Evolutionary conservation across 2,888 invertebrate species (phyloP).

Genomic region (Hydrotaea diabolus): DNA sequence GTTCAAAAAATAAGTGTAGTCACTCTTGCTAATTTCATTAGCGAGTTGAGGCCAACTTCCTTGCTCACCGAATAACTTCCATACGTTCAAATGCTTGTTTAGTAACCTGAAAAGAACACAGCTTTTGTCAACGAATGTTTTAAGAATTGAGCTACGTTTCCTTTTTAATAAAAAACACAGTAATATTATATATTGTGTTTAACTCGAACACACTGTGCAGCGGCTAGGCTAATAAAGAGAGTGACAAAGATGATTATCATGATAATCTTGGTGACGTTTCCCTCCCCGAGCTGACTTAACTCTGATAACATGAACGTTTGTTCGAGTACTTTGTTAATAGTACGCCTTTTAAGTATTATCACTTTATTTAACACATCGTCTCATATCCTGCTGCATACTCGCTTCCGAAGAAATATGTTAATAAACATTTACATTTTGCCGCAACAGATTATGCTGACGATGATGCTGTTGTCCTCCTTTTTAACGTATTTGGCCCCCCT

Average conservation of each 20-base stretch:
- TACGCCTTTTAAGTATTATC: constrained; percentile 50
- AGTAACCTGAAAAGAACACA: too few species aligned
- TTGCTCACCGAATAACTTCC: too few species aligned
- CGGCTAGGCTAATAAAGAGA: background rate
- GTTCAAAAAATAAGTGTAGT: too few species aligned
- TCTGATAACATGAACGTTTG: background rate
- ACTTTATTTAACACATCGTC: constrained; percentile 62
- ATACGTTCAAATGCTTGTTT: too few species aligned
- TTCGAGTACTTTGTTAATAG: background rate
- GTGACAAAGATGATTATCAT: constrained; percentile 7
- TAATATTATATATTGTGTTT: too few species aligned
- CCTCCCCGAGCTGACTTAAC: background rate
- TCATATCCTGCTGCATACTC: background rate
- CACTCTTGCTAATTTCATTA: too few species aligned
- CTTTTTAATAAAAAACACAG: too few species aligned
- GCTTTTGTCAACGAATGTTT: too few species aligned
- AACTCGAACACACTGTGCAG: background rate
- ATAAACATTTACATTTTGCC: constrained; percentile 27
- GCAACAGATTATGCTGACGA: background rate
- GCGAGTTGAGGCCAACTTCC: too few species aligned
- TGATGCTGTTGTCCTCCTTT: background rate
- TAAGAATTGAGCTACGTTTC: too few species aligned
- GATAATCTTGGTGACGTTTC: background rate
- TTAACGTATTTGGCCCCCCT: background rate
- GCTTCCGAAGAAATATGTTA: constrained; percentile 41